Evolutionary conservation across 2,888 invertebrate genomes (phyloP).

Genomic region (Crepidodera aurea): DNA sequence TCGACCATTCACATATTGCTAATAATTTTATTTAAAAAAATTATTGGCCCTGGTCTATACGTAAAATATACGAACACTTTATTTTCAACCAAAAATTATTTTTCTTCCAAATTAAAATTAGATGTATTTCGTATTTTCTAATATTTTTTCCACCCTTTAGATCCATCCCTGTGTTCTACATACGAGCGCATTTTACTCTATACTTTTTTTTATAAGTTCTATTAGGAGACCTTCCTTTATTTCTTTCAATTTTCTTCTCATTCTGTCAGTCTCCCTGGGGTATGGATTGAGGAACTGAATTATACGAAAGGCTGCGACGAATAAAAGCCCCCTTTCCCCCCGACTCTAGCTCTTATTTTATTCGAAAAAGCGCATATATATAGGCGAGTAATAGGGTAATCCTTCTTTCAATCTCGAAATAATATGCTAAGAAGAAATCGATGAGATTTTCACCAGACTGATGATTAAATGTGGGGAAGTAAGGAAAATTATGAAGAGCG

Average conservation of each 20-base stretch:
- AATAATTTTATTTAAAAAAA: too few relatives aligned
- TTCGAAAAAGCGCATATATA: slow-evolving; percentile 24
- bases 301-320: slow-evolving; percentile 22
- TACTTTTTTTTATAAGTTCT: slow-evolving; percentile 52
- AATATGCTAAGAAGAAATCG: slow-evolving; percentile 20
- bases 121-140: too few relatives aligned
- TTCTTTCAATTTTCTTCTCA: slow-evolving; percentile 66
- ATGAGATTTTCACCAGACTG: slow-evolving; percentile 4
- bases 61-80: too few relatives aligned
- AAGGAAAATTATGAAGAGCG: background rate
- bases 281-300: slow-evolving; percentile 39
- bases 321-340: slow-evolving; percentile 15
- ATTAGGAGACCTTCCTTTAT: slow-evolving; percentile 59
- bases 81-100: too few relatives aligned
- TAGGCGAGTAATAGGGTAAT: slow-evolving; percentile 25
- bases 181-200: slow-evolving; percentile 58
- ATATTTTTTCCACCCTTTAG: background rate
- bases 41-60: too few relatives aligned
- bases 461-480: slow-evolving; percentile 17
- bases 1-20: too few relatives aligned
- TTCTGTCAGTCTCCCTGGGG: slow-evolving; percentile 59
- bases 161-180: slow-evolving; percentile 46
- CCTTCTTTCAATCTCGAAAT: slow-evolving; percentile 27
- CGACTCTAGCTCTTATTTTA: background rate
- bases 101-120: too few relatives aligned